Conservation (phyloP, 1,140 invertebrate genomes). For the Stratiolaelaps scimitus region DNA sequence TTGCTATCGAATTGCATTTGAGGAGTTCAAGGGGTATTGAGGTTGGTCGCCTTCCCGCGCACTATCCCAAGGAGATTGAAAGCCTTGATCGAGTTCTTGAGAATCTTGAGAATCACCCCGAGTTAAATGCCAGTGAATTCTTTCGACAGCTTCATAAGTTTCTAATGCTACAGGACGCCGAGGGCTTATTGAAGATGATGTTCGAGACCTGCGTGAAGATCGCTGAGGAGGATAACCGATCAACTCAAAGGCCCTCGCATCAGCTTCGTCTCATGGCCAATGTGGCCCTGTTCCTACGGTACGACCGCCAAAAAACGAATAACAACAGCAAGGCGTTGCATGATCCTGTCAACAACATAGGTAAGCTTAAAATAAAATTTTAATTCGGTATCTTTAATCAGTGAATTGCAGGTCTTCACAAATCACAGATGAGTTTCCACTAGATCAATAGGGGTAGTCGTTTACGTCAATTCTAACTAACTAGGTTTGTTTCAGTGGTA, state of each 20-base stretch:
- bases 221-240: neutral
- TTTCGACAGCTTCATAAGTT: slow-evolving; percentile 60
- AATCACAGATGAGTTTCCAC: no score
- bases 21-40: slow-evolving; percentile 41
- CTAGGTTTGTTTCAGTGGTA: neutral
- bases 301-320: no score
- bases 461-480: no score
- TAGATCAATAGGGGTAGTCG: no score
- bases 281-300: slow-evolving; percentile 62
- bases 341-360: no score
- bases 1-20: slow-evolving; percentile 62
- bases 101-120: slow-evolving; percentile 53
- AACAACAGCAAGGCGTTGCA: no score
- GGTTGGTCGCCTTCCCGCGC: slow-evolving; percentile 49
- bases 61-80: slow-evolving; percentile 62
- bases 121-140: slow-evolving; percentile 48
- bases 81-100: slow-evolving; percentile 34
- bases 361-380: no score
- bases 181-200: slow-evolving; percentile 38
- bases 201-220: slow-evolving; percentile 31
- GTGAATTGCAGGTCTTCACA: no score
- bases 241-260: slow-evolving; percentile 37
- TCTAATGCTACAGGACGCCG: slow-evolving; percentile 58
- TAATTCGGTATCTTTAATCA: no score
- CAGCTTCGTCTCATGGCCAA: slow-evolving; percentile 60